Conservation (phyloP, 1,140 invertebrate species). For the Camponotus floridanus region DNA sequence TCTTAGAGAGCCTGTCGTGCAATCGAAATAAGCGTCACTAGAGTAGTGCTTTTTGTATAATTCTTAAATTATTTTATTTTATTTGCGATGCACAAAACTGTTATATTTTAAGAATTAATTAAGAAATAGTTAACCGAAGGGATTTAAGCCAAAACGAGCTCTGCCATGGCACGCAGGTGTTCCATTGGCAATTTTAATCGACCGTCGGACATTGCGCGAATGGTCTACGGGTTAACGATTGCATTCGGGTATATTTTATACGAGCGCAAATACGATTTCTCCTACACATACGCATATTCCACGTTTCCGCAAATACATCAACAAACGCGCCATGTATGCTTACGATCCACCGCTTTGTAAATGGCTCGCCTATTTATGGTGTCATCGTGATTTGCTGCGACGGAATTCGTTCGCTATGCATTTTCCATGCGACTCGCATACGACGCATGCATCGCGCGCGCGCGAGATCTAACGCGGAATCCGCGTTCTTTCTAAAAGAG, state of each 20-base stretch:
- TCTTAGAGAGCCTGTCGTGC: background rate
- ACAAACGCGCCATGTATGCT: constrained; percentile 40
- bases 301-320: constrained; percentile 54
- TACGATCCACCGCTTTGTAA: constrained; percentile 48
- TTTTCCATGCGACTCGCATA: constrained; percentile 14
- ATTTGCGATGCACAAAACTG: background rate
- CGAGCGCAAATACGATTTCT: constrained; percentile 27
- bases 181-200: constrained; percentile 38
- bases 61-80: background rate
- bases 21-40: background rate
- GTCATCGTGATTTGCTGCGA: constrained; percentile 51
- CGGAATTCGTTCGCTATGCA: constrained; percentile 53
- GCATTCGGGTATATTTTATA: constrained; percentile 36
- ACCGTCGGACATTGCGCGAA: background rate
- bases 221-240: constrained; percentile 35
- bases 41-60: background rate
- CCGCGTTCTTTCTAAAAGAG: background rate
- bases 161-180: constrained; percentile 4
- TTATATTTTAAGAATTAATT: background rate
- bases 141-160: constrained; percentile 10
- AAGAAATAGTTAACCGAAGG: background rate
- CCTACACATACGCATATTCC: constrained; percentile 54
- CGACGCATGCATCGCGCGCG: background rate
- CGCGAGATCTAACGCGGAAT: constrained; percentile 29
- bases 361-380: constrained; percentile 53